Base-by-base conservation (phyloP, 1,140 invertebrate genomes). In the Penaeus vannamei region DNA sequence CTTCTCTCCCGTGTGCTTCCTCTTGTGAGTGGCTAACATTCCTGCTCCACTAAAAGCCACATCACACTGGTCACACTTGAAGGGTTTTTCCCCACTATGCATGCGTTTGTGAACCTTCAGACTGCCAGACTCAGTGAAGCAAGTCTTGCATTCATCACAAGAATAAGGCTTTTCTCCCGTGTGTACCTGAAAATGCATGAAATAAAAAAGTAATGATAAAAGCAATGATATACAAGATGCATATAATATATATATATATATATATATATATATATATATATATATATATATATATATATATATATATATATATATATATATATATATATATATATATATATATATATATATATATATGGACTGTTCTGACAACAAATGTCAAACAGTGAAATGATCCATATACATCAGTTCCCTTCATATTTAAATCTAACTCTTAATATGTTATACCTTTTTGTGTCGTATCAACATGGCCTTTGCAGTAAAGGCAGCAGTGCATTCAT, bases 41-140 rank as follows among this genome's bases (percentile, higher is more conserved):
- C 98, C 97, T 92, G 98, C 97, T 20, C 98, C 95, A 5, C 98
- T 99, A 92, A 99, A 99, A 90, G 97, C 95, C 93, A 98, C 98
- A 91, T 98, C 96, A 93, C 98, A 99, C 93, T 97, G 96, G 8
- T 95, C 96, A 93, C 98, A 99, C 92, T 98, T 96, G 93, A 99
- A 99, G 0, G 98, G 98, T 92, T 99, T 98, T 92, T 98, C 97
- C 0, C 98, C 98, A 0, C 98, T 99, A 92, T 99, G 98, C 0
- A 98, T 99, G 77, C 98, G 95, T 91, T 98, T 97, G 93, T 99
- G 98, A 92, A 99, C 99, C 92, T 98, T 97, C 32, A 98, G 93
- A 1, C 95, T 96, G 32, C 95, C 95, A 92, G 96, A 95, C 4
- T 96, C 94, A 20, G 95, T 94, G 90, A 96, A 96, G 62, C 93